Base-by-base conservation (phyloP, 2,113 vertebrate genomes). In the Motacilla tschutschensis region DNA sequence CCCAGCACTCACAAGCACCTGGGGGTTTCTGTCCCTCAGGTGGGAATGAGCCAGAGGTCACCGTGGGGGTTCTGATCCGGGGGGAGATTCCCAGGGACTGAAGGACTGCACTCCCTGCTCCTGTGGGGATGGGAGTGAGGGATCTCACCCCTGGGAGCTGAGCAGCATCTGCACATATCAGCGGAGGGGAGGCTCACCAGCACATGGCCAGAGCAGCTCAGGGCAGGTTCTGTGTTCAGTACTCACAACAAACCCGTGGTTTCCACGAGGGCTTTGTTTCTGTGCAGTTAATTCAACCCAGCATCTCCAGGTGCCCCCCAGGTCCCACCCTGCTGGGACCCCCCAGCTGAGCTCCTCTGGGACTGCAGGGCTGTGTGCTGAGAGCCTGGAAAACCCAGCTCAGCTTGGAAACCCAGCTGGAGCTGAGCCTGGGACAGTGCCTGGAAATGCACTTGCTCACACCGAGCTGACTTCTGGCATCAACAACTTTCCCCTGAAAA, bases 401-500 rank as follows among this genome's bases (percentile, higher is more conserved):
- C 54, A 54, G 13, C 51, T 69, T 15, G 6, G 20, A 44, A 22
- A 22, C 44, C 44, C 44, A 58, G 79, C 83, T 88, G 93, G 83
- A 89, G 48, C 89, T 63, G 83, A 40, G 24, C n/a, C 69, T 72
- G 22, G 57, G 82, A 43, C 29, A 69, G 4, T 19, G 48, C 72
- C 83, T 95, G 93, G 74, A 81, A 92, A 94, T 82, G 18, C 86
- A 85, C 63, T 86, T 88, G 91, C 90, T 89, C 20, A 54, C 14
- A 91, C 83, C 83, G 50, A 47, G 62, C 74, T 88, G 77, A 66
- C 80, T 93, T 51, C 19, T 94, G 90, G 90, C 86, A 92, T 7
- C 54, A 22, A 6, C 5, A 43, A 48, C 47, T 77, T 59, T 14
- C 60, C 89, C 85, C 66, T 87, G 84, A 93, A 95, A 87, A 87